phyloP scores from a whole-genome alignment of 2,797 vertebrate genomes.

The Heteromormyrus szaboi region DNA sequence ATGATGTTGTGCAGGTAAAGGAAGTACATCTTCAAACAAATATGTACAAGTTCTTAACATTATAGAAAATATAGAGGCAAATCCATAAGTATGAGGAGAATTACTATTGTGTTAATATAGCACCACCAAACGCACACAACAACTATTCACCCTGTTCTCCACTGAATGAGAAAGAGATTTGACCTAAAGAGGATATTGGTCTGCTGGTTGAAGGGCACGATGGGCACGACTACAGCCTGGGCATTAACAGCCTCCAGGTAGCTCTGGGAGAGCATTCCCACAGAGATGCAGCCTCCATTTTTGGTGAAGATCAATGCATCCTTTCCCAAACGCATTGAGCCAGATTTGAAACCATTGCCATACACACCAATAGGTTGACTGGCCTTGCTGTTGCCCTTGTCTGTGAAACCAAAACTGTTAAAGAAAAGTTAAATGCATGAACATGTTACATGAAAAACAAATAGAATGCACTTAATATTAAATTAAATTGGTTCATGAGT shows the following conservation, averaged over 20 bases:
- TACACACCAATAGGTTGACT: slow-evolving; percentile 66
- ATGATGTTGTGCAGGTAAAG: neutral
- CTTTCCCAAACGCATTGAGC: slow-evolving; percentile 72
- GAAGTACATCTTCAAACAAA: neutral
- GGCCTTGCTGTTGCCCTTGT: slow-evolving; percentile 61
- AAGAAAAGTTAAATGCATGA: neutral
- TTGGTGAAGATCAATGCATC: slow-evolving; percentile 77
- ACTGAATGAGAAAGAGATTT: neutral
- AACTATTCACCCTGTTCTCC: neutral
- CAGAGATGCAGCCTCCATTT: slow-evolving; percentile 67
- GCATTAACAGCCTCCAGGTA: slow-evolving; percentile 68
- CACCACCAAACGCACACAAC: neutral
- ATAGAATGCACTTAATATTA: neutral
- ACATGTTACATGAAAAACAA: neutral
- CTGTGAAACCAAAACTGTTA: slow-evolving; percentile 73
- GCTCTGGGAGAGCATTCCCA: slow-evolving; percentile 72
- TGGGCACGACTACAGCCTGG: slow-evolving; percentile 71
- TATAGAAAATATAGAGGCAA: neutral
- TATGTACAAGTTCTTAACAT: neutral
- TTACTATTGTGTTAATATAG: neutral
- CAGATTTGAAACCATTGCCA: slow-evolving; percentile 78
- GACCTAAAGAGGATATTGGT: neutral
- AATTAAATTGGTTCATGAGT: neutral
- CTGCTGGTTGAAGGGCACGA: slow-evolving; percentile 71
- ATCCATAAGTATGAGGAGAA: neutral